Evolutionary conservation across 2,113 vertebrate genomes (phyloP), one percentile per base, ranked within the genome.

Genomic region (Cyanoliseus patagonus): DNA sequence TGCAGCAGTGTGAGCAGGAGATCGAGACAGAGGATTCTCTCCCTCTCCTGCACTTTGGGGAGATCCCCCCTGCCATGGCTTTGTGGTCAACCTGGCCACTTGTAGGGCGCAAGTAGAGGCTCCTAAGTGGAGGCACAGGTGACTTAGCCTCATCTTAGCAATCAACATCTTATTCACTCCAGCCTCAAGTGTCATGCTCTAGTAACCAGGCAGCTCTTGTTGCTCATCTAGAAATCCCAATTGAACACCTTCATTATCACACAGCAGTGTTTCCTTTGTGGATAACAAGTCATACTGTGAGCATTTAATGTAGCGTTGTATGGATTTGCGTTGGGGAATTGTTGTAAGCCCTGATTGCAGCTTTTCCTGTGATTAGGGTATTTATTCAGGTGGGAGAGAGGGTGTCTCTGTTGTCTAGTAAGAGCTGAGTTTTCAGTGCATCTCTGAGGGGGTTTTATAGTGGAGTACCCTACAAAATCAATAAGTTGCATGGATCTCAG

Each of bases 171-270:
- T 70, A 64, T 93, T 97, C 94, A 61, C 79, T 78, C 73, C 12
- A 8, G 92, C 73, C 55, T 53, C 2, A 19, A 84, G 90, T 13
- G 93, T 89, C 94, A 91, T 68, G 95, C 96, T 96, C 84, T 42
- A 59, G 82, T 91, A 83, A 85, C 15, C 95, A 93, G 94, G 92
- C 92, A 79, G 78, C 76, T 93, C 78, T 88, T 79, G 70, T 72
- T 94, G 92, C 70, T 96, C 92, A 82, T 95, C 90, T 87, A 5
- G 47, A 94, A 96, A 92, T 93, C 96, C 94, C 96, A 75, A 87
- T 75, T 57, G 92, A 95, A 78, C 4, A 42, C 80, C 92, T 95
- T 93, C 96, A 89, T 95, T 96, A 94, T 87, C 92, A 75, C 90
- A 64, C 96, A 87, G 94, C 92, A 5, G 95, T 24, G 87, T 94